Percentiles rank a stretch among this genome's conserved stretches.
Evolutionary conservation across 2,797 vertebrate genomes (phyloP).

Genomic region (Rhynchonycteris naso): DNA sequence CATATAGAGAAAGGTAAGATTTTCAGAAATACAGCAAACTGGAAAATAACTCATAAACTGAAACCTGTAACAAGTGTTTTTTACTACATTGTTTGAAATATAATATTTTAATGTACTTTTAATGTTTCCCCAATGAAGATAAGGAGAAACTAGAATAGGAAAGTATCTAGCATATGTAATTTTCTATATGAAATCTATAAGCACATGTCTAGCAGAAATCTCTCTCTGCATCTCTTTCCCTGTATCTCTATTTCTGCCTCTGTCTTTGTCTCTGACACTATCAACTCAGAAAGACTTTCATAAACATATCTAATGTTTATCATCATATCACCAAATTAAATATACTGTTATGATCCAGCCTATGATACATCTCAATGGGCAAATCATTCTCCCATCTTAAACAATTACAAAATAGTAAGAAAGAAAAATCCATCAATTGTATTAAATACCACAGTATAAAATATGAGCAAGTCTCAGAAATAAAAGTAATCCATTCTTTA

Average conservation of each 20-base stretch:
- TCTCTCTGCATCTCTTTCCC: background rate
- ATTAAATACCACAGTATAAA: background rate
- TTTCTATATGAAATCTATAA: background rate
- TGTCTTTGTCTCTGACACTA: background rate
- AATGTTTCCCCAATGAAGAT: background rate
- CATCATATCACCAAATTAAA: background rate
- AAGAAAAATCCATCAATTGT: rapidly evolving
- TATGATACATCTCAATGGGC: rapidly evolving
- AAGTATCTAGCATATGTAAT: background rate
- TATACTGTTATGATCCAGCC: background rate
- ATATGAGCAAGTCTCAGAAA: background rate
- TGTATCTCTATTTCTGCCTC: background rate
- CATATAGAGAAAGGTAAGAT: background rate
- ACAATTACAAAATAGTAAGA: background rate
- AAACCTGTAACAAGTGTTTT: background rate
- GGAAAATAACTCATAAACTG: background rate
- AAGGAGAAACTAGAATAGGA: background rate
- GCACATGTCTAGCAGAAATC: background rate
- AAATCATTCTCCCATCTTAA: background rate
- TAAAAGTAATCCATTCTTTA: background rate
- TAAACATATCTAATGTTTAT: background rate
- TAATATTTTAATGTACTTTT: background rate
- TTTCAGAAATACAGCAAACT: background rate
- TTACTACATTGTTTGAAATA: background rate
- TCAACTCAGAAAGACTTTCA: background rate